phyloP scores from a whole-genome alignment of 2,113 vertebrate genomes.

The Stigmatopora argus region DNA sequence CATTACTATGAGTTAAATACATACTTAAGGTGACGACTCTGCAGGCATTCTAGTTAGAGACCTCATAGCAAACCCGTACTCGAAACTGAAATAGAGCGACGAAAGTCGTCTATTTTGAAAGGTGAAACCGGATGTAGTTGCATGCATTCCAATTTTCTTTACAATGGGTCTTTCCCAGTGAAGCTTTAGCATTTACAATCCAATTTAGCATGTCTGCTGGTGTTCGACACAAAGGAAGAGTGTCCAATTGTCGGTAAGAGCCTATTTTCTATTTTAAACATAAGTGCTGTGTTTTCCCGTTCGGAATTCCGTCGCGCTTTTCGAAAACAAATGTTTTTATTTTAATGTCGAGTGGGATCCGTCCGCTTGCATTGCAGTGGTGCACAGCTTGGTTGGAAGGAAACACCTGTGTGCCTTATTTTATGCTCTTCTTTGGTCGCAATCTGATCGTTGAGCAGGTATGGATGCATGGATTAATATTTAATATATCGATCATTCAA shows the following conservation, averaged over 20 bases:
- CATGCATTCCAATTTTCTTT: background rate
- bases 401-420: constrained; percentile 58
- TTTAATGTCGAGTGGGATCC: constrained; percentile 39
- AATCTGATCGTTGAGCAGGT: constrained; percentile 52
- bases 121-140: accelerated
- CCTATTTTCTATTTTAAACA: background rate
- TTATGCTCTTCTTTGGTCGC: constrained; percentile 33
- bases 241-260: constrained; percentile 3
- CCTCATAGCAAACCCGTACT: background rate
- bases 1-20: background rate
- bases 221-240: constrained; percentile 18
- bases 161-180: constrained; percentile 29
- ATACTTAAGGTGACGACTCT: background rate
- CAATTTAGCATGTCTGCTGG: constrained; percentile 20
- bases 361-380: constrained; percentile 58
- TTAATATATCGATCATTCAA: constrained; percentile 22
- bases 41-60: background rate
- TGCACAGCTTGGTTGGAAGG: constrained; percentile 56
- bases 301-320: constrained; percentile 28
- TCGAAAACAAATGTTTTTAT: constrained; percentile 32
- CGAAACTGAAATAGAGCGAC: background rate
- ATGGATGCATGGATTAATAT: constrained; percentile 25
- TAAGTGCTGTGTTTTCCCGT: background rate
- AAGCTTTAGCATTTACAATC: constrained; percentile 49
- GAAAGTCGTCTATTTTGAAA: constrained; percentile 41